Evolutionary conservation across 2,797 vertebrate genomes (phyloP).

Genomic region (Agapornis canus): DNA sequence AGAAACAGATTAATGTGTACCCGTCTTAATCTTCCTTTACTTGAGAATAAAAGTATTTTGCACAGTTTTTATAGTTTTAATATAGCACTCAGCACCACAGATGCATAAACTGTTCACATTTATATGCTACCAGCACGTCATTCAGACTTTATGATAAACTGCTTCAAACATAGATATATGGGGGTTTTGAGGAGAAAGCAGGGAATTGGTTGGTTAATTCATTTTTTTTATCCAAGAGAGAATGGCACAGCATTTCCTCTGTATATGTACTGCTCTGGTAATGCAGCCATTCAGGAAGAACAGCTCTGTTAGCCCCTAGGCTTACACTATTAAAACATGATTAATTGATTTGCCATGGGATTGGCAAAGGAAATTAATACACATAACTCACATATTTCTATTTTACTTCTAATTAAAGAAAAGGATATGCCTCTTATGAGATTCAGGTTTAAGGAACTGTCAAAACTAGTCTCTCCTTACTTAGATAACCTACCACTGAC

Average conservation of each 20-base stretch:
- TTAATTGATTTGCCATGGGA: slow-evolving; percentile 40
- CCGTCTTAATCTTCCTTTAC: slow-evolving; percentile 31
- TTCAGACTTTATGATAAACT: background rate
- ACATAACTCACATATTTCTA: slow-evolving; percentile 7
- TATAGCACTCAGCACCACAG: background rate
- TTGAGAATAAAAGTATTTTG: background rate
- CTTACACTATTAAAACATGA: background rate
- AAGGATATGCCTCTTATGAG: background rate
- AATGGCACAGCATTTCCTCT: background rate
- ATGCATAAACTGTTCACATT: background rate
- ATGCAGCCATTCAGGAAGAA: background rate
- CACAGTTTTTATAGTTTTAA: background rate
- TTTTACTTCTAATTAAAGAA: slow-evolving; percentile 32
- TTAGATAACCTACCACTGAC: background rate
- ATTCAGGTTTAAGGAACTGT: background rate
- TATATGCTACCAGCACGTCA: background rate
- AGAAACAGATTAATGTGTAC: slow-evolving; percentile 22
- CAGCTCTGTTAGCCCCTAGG: background rate
- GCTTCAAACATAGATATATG: background rate
- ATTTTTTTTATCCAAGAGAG: background rate
- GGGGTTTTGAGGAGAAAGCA: background rate
- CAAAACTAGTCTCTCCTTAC: background rate
- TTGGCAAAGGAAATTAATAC: slow-evolving; percentile 8
- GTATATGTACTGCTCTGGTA: background rate
- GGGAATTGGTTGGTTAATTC: background rate